These are phyloP conservation scores for Amphipyra tragopoginis DNA, from an alignment of 2,888 invertebrate genomes.

Conservation along the genomic window DNA sequence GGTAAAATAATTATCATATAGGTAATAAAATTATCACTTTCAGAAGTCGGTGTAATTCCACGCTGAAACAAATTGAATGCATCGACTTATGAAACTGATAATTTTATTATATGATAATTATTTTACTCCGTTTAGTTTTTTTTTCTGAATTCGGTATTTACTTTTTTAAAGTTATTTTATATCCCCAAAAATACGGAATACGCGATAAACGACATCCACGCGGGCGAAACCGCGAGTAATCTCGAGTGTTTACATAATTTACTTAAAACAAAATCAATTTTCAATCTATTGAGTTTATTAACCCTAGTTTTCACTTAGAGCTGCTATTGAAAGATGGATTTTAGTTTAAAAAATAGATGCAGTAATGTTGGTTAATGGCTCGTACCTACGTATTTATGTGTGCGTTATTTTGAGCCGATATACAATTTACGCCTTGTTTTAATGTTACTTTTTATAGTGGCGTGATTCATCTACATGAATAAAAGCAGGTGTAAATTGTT, in stretches of 20 bases:
- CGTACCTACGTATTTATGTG: constrained; percentile 20
- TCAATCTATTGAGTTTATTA: constrained; percentile 8
- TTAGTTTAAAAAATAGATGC: constrained; percentile 33
- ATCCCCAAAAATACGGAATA: too few species aligned
- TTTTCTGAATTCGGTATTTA: too few species aligned
- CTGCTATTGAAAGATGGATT: constrained; percentile 58
- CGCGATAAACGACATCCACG: too few species aligned
- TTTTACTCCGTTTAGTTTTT: too few species aligned
- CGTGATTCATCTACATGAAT: constrained; percentile 39
- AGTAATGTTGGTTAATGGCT: constrained; percentile 38
- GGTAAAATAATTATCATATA: too few species aligned
- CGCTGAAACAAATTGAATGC: too few species aligned
- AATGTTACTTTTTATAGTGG: constrained; percentile 40
- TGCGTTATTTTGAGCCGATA: constrained; percentile 35
- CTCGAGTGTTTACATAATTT: not conserved
- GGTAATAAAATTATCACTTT: too few species aligned
- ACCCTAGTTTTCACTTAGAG: constrained; percentile 49
- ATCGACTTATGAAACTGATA: too few species aligned
- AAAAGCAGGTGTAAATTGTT: constrained; percentile 37
- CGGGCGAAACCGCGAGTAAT: too few species aligned
- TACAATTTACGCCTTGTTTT: constrained; percentile 35
- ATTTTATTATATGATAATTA: too few species aligned
- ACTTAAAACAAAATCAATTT: not conserved
- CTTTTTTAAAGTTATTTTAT: too few species aligned
- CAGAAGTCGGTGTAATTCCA: too few species aligned